Base-by-base conservation (phyloP, 2,888 invertebrate species). In the Caenorhabditis sp. region DNA sequence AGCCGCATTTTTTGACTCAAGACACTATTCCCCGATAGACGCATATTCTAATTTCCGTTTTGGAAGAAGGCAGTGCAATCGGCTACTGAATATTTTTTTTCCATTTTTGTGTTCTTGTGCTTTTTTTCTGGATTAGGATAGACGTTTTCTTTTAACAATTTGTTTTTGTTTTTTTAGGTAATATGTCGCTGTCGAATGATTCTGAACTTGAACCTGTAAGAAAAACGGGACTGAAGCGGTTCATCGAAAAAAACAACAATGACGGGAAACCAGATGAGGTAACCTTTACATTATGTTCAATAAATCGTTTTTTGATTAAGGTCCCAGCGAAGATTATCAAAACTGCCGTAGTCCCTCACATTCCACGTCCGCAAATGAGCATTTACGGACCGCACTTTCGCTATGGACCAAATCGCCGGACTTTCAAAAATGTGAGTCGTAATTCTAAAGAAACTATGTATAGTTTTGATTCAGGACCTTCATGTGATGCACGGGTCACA, bases 341-440 rank as follows among this genome's bases (percentile, higher is more conserved):
- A 26, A 26, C 4, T 26, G 55, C 24, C 13, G 4, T 2, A 55
- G 3, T n/a, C 9, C 26, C 4, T 11, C 13, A 11, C 13, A 13
- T 40, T 40, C 40, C 5, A 3, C 47, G 18, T 3, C 18, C 11
- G 18, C 40, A 32, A 32, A 55, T 67, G 13, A 67, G 67, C 13
- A 69, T 69, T n/a, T 69, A 69, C 44, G 69, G 13, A 8, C 69
- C 69, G 11, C 13, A 22, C 24, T 69, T 50, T 22, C 28, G n/a
- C 22, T 69, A 69, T n/a, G 69, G 69, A 24, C 69, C 69, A 9
- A 69, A 69, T 22, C 58, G 69, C 11, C 6, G 20, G 13, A 13
- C 13, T 13, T 40, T 40, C 40, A 40, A 40, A 13, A 8, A 40
- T 8, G 40, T 40, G 13, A n/a, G n/a, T n/a, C n/a, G n/a, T n/a